Base-by-base conservation (phyloP, 2,888 invertebrate species). In the Standfussiana lucernea region DNA sequence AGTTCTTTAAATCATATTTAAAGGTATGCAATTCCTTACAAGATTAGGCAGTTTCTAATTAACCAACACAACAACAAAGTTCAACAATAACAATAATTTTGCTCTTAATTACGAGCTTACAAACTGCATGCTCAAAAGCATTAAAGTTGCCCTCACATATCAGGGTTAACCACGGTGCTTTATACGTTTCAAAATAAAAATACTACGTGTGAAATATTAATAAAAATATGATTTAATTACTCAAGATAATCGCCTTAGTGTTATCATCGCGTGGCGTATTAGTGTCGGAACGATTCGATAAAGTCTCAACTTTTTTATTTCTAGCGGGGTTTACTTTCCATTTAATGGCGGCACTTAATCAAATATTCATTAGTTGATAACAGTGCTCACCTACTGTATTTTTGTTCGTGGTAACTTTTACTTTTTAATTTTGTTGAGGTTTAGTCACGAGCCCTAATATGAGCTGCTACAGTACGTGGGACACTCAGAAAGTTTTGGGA, bases 211-310 rank as follows among this genome's bases (percentile, higher is more conserved):
- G 86, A 90, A 90, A 86, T 90, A 90, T 91, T 91, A 86, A 89
- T 89, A 85, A 88, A 89, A 86, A 71, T 77, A 72, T 91, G 91
- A 91, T 92, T 94, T 93, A 94, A 94, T 95, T 94, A 93, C 90
- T 93, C 91, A 88, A 92, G 93, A 93, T 94, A 93, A 93, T 90
- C 90, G 88, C 86, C 86, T 91, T 90, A 80, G 86, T 89, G 90
- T 92, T 93, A 93, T 92, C 92, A 93, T 94, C 91, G 94, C 95
- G 95, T 95, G 95, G 92, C 90, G 90, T 93, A 95, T 95, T 95
- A 95, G 90, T 93, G 92, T 92, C 92, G 90, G 86, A 90, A 86
- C 90, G 88, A 91, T 93, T 93, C 89, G 93, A 94, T 93, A 93
- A 93, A 90, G 85, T 90, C 89, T 88, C 84, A 89, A 91, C 89